Percentiles rank a stretch among this genome's conserved stretches.
These are phyloP conservation scores for Thymelicus lineola DNA, from an alignment of 2,888 invertebrate species.

Conservation along the genomic window DNA sequence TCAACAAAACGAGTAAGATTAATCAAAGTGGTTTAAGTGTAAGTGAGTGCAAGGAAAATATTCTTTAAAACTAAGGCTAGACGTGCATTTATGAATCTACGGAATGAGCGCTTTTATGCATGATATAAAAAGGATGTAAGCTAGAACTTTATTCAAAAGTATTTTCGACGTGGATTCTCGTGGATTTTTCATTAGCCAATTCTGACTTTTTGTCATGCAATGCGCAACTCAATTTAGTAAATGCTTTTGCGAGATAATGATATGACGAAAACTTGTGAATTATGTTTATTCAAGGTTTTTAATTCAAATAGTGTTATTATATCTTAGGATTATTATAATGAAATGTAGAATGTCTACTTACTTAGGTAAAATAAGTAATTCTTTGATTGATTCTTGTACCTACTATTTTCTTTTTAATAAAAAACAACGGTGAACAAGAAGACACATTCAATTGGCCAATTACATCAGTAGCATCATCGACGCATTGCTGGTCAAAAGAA, in stretches of 20 bases:
- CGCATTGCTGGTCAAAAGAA: too few species aligned
- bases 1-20: slow-evolving; percentile 1
- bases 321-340: not conserved
- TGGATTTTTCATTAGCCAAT: slow-evolving; percentile 23
- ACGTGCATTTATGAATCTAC: slow-evolving; percentile 25
- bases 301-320: not conserved
- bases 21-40: slow-evolving; percentile 10
- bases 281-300: not conserved
- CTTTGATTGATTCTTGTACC: too few species aligned
- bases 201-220: slow-evolving; percentile 10
- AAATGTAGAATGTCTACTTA: too few species aligned
- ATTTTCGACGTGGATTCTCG: slow-evolving; percentile 12
- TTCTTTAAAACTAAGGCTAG: slow-evolving; percentile 28
- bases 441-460: too few species aligned
- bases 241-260: not conserved
- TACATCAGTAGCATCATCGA: too few species aligned
- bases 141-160: slow-evolving; percentile 28
- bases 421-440: too few species aligned
- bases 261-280: not conserved
- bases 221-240: slow-evolving; percentile 8
- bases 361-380: too few species aligned
- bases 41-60: slow-evolving; percentile 27
- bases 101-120: slow-evolving; percentile 27
- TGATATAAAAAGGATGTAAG: slow-evolving; percentile 30
- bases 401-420: too few species aligned